phyloP scores from a whole-genome alignment of 1,140 invertebrate genomes.

The Patella vulgata region DNA sequence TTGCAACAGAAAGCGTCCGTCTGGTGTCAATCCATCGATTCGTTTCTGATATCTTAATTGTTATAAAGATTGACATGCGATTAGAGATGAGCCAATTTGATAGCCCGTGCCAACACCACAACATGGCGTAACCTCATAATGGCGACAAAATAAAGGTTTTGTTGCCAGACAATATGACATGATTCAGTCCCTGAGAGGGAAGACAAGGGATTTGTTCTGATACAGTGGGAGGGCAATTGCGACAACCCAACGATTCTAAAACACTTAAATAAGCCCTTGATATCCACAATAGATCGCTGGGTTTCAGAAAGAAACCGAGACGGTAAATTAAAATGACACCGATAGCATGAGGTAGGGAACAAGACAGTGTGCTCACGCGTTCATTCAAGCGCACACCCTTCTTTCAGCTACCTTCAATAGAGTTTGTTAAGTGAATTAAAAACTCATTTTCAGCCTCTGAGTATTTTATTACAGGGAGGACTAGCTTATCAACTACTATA shows the following conservation, averaged over 20 bases:
- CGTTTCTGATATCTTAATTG: too few species aligned
- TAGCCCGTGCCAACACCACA: too few species aligned
- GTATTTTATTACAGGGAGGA: conserved; percentile 1
- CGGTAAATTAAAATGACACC: conserved; percentile 21
- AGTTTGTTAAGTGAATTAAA: conserved; percentile 39
- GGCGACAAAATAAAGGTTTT: too few species aligned
- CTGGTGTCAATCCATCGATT: too few species aligned
- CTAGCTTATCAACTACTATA: neutral
- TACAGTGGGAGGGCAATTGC: conserved; percentile 6
- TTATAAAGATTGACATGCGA: too few species aligned
- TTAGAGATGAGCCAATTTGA: too few species aligned
- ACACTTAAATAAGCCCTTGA: neutral
- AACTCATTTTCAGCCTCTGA: conserved; percentile 27
- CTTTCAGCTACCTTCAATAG: conserved; percentile 24
- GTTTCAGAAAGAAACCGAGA: neutral
- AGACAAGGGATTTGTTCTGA: neutral
- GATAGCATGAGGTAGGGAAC: neutral
- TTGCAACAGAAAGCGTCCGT: too few species aligned
- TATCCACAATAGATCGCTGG: neutral
- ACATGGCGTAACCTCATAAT: too few species aligned
- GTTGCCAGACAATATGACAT: too few species aligned
- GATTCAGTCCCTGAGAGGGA: neutral
- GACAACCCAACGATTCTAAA: neutral
- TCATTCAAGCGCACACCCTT: conserved; percentile 19
- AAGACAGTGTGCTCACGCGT: conserved; percentile 11